phyloP scores from a whole-genome alignment of 2,888 invertebrate species.

The Dermolepida albohirtum region DNA sequence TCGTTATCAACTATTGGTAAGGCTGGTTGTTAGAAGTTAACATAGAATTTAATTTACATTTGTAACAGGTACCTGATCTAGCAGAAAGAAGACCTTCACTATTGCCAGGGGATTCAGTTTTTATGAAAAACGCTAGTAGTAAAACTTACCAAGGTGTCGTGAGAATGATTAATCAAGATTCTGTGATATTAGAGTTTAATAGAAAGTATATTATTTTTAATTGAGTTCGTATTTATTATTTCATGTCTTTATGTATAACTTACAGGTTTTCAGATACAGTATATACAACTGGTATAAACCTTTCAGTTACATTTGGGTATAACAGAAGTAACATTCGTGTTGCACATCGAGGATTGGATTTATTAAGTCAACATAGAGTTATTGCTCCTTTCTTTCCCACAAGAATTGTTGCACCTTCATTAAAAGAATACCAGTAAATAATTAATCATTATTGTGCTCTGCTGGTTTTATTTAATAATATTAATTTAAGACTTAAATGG shows the following conservation, averaged over 20 bases:
- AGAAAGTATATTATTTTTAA: slow-evolving; percentile 45
- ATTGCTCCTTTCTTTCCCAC: slow-evolving; percentile 54
- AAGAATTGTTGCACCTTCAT: neutral
- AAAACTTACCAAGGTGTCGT: slow-evolving; percentile 57
- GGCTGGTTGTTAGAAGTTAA: neutral
- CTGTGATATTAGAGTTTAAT: slow-evolving; percentile 54
- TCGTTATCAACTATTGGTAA: slow-evolving; percentile 47
- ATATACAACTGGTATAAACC: slow-evolving; percentile 48
- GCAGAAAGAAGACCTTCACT: slow-evolving; percentile 61
- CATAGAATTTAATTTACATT: neutral
- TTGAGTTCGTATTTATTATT: neutral
- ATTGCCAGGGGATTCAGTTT: slow-evolving; percentile 56
- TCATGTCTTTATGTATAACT: slow-evolving; percentile 14
- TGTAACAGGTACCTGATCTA: slow-evolving; percentile 58
- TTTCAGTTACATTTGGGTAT: slow-evolving; percentile 56
- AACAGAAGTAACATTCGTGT: slow-evolving; percentile 47
- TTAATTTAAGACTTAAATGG: slow-evolving; percentile 46
- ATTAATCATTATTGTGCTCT: neutral
- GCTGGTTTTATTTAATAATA: neutral
- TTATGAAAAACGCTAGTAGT: slow-evolving; percentile 48
- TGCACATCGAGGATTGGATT: slow-evolving; percentile 46
- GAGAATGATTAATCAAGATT: slow-evolving; percentile 50
- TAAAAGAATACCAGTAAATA: slow-evolving; percentile 11
- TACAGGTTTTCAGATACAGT: slow-evolving; percentile 46
- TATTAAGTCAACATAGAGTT: slow-evolving; percentile 50